Evolutionary conservation across 2,797 vertebrate genomes (phyloP), one percentile per base, ranked within the genome.

Genomic region (Phylloscopus collybita): DNA sequence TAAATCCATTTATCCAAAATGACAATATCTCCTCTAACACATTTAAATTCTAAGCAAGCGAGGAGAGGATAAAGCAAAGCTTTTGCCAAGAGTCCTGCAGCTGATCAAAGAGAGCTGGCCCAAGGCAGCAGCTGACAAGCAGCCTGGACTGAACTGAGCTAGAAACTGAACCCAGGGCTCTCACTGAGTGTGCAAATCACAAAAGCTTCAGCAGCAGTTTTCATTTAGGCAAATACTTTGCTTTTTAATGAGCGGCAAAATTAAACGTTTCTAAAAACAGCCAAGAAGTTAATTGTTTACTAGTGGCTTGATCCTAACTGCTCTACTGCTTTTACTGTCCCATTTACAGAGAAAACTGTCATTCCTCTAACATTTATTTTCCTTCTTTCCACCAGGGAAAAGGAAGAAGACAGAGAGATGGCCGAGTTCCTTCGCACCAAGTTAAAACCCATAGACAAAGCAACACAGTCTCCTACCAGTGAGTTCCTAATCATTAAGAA

Each of bases 361-460:
- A 50, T 61, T 75, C 60, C n/a, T 87, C 13, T 70, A 69, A 92
- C 32, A 49, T 64, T 80, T 45, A 6, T 47, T 90, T 84, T 87
- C 44, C 21, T 72, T 93, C 32, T 45, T 93, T 53, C 47, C 51
- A 80, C 73, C 97, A 99, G 99, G 97, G 99, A 99, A 96, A 98
- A 98, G 91, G 99, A 99, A 97, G 99, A 99, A 97, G 99, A 99
- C 97, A 99, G 99, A 82, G 99, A 99, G 97, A 99, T 99, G 99
- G 99, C 98, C 0, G 99, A 99, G 97, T 99, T 99, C 97, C 98
- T 99, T 95, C 98, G 98, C 93, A 98, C 98, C 97, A 99, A 99
- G 97, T 98, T 99, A 97, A 98, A 98, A 98, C 98, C 99, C 61
- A 96, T 98, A 97, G 99, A 99, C 94, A 99, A 98, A 97, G 98